Conservation (phyloP, 1,140 invertebrate species). For the Drosophila persimilis region DNA sequence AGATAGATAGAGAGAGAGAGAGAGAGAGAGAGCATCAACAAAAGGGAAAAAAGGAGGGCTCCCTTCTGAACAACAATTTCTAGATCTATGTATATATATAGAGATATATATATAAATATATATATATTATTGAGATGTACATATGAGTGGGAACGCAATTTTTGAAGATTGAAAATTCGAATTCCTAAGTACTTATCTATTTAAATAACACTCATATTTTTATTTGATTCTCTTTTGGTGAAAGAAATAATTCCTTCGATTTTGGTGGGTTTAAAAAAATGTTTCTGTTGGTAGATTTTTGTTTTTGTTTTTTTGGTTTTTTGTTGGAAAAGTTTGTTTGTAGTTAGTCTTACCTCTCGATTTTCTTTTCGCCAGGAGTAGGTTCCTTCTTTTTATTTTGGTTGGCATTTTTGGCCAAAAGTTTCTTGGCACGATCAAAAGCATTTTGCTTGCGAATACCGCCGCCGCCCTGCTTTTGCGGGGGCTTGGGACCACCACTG, state of each 20-base stretch:
- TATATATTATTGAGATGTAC: not conserved
- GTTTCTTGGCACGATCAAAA: conserved; percentile 83
- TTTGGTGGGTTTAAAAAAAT: conserved; percentile 40
- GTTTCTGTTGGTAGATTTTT: conserved; percentile 27
- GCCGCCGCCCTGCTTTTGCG: conserved; percentile 81
- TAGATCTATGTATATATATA: conserved; percentile 4
- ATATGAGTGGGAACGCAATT: conserved; percentile 30
- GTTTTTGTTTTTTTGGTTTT: conserved; percentile 40
- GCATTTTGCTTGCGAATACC: conserved; percentile 83
- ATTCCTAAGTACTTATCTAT: conserved; percentile 44
- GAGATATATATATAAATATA: conserved; percentile 1
- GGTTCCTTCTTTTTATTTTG: conserved; percentile 83
- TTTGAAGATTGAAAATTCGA: conserved; percentile 10
- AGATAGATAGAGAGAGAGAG: too few relatives aligned
- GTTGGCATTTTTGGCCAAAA: conserved; percentile 83
- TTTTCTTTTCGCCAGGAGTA: conserved; percentile 83
- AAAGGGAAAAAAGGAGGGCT: too few relatives aligned
- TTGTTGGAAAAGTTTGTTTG: conserved; percentile 51
- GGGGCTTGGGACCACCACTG: conserved; percentile 69
- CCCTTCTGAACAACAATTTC: too few relatives aligned
- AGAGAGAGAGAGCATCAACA: too few relatives aligned
- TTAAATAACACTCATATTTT: conserved; percentile 8
- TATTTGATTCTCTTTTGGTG: conserved; percentile 24
- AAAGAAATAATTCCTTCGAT: conserved; percentile 38
- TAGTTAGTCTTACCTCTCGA: conserved; percentile 82